Percentiles rank a stretch among this genome's conserved stretches.
Conservation (phyloP, 2,888 invertebrate species). For the Macaria liturata region DNA sequence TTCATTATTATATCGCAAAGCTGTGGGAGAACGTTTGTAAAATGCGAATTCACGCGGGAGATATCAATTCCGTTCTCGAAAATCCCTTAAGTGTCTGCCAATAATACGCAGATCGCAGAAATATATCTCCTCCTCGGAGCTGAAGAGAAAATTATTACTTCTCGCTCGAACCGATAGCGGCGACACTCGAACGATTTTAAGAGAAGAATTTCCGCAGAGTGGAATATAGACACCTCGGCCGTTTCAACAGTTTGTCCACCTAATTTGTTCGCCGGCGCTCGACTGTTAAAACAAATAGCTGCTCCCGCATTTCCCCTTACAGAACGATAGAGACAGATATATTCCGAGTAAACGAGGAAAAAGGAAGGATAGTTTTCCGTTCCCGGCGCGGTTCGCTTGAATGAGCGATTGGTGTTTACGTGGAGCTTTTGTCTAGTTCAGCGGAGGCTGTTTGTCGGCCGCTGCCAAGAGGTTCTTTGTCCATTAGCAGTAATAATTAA, state of each 20-base stretch:
- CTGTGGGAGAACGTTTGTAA: neutral
- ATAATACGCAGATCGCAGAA: constrained; percentile 65
- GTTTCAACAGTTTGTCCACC: constrained; percentile 82
- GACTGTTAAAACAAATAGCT: constrained; percentile 82
- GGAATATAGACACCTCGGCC: constrained; percentile 80
- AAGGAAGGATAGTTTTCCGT: constrained; percentile 65
- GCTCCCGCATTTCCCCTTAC: constrained; percentile 69
- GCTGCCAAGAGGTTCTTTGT: constrained; percentile 69
- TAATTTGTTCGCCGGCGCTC: constrained; percentile 81
- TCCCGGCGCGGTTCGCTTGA: constrained; percentile 58
- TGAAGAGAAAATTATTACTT: constrained; percentile 71
- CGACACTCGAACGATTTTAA: constrained; percentile 67
- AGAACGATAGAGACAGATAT: constrained; percentile 68
- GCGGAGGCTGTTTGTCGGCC: constrained; percentile 69
- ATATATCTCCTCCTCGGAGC: constrained; percentile 59
- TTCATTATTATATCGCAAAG: neutral
- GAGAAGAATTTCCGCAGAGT: constrained; percentile 71
- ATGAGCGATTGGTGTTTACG: constrained; percentile 74
- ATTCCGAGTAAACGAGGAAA: constrained; percentile 57
- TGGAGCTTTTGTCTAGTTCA: constrained; percentile 72
- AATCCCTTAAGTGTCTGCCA: constrained; percentile 59
- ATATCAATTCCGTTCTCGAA: constrained; percentile 52
- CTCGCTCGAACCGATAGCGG: constrained; percentile 65
- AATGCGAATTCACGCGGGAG: constrained; percentile 38
- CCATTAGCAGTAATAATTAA: constrained; percentile 76